Evolutionary conservation across 2,888 invertebrate species (phyloP).

Genomic region (Horisme vitalbata): DNA sequence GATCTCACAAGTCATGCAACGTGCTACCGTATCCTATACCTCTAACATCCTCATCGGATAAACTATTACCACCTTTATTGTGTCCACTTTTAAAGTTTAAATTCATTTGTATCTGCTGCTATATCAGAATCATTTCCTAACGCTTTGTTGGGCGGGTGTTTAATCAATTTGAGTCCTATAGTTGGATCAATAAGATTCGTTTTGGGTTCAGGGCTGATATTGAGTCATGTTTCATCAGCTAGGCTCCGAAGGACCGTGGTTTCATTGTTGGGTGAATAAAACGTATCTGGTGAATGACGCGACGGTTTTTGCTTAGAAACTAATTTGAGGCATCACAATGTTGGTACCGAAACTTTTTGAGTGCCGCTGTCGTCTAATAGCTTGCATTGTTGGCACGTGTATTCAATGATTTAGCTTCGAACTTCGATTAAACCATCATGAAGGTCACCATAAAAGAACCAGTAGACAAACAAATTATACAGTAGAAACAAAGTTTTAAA

Average conservation of each 20-base stretch:
- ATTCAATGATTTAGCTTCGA: conserved; percentile 41
- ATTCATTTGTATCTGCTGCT: conserved; percentile 43
- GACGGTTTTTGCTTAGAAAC: conserved; percentile 75
- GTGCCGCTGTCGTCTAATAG: conserved; percentile 60
- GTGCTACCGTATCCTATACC: conserved; percentile 77
- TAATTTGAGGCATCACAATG: conserved; percentile 81
- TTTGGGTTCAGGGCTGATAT: conserved; percentile 53
- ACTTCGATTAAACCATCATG: conserved; percentile 31
- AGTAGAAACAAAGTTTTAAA: conserved; percentile 1
- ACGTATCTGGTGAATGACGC: conserved; percentile 76
- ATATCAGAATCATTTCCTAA: conserved; percentile 57
- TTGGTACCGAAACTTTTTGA: conserved; percentile 72
- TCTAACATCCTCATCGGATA: conserved; percentile 39
- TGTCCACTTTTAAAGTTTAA: conserved; percentile 47
- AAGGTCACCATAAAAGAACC: conserved; percentile 1
- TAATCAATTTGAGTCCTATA: conserved; percentile 67
- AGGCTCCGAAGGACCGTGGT: conserved; percentile 71
- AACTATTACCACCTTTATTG: conserved; percentile 45
- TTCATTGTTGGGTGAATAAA: conserved; percentile 77
- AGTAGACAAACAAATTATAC: too few species aligned
- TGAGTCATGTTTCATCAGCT: conserved; percentile 52
- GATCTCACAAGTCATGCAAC: conserved; percentile 79
- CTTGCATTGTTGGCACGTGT: conserved; percentile 67
- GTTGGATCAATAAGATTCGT: conserved; percentile 38
- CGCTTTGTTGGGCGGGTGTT: conserved; percentile 51